phyloP scores from a whole-genome alignment of 2,113 vertebrate genomes.

The Meleagris gallopavo region DNA sequence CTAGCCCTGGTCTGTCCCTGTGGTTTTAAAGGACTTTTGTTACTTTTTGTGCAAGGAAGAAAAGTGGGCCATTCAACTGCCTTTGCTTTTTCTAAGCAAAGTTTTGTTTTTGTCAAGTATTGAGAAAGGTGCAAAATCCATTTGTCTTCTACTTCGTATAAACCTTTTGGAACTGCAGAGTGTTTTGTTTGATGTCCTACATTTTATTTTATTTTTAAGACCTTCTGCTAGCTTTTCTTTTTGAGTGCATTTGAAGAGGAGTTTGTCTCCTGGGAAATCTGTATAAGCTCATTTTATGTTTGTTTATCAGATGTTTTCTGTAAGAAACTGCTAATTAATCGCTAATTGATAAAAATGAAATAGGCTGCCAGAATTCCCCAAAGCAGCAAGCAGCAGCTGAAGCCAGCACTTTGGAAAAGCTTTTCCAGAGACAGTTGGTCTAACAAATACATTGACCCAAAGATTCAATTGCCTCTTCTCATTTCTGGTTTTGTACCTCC shows the following conservation, averaged over 20 bases:
- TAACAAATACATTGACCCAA: background rate
- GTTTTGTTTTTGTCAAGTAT: background rate
- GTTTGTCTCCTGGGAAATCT: slow-evolving; percentile 3
- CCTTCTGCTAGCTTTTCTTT: background rate
- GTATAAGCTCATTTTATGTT: slow-evolving; percentile 28
- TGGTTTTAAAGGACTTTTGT: background rate
- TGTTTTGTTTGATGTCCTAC: background rate
- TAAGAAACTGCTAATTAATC: slow-evolving; percentile 63
- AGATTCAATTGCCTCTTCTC: slow-evolving; percentile 2
- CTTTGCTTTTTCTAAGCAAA: background rate
- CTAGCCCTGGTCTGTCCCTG: background rate
- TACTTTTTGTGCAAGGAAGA: background rate
- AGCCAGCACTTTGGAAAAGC: background rate
- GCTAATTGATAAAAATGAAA: slow-evolving; percentile 31
- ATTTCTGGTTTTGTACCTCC: background rate
- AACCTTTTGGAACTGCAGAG: background rate
- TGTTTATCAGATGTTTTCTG: slow-evolving; percentile 26
- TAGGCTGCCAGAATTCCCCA: slow-evolving; percentile 6
- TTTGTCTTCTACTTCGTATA: background rate
- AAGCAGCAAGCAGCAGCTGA: slow-evolving; percentile 8
- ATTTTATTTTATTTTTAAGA: background rate
- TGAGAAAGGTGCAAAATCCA: background rate
- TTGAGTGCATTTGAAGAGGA: slow-evolving; percentile 34
- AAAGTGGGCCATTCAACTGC: fast-evolving
- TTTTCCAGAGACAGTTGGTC: background rate